These are phyloP conservation scores for Sinosuthora webbiana DNA, from an alignment of 2,113 vertebrate genomes.

Conservation along the genomic window DNA sequence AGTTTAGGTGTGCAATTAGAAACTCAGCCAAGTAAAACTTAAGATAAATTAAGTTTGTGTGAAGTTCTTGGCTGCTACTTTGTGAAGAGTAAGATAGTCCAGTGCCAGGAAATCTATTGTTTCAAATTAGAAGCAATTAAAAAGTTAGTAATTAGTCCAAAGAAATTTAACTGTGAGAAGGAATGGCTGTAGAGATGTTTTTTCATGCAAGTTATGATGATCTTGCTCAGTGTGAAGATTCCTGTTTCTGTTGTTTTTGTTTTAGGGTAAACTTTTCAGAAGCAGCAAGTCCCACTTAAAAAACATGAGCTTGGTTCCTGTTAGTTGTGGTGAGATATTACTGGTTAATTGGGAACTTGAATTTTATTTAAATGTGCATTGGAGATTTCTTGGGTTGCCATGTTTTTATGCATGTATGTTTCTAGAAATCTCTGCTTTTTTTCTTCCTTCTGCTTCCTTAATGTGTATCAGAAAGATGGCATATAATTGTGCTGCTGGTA, in stretches of 20 bases:
- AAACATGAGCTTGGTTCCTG: neutral
- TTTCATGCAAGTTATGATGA: neutral
- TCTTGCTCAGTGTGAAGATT: neutral
- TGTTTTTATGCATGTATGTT: neutral
- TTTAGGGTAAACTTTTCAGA: neutral
- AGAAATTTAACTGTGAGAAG: conserved; percentile 49
- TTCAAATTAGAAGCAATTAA: conserved; percentile 64
- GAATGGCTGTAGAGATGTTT: neutral
- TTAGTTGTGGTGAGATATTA: neutral
- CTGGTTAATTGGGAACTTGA: neutral
- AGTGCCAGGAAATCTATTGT: conserved; percentile 66
- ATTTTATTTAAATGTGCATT: neutral
- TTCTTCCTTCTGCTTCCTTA: neutral
- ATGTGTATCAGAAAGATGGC: neutral
- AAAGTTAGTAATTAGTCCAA: conserved; percentile 45
- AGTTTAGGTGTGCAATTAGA: conserved; percentile 55
- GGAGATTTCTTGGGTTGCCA: neutral
- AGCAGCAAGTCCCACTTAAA: neutral
- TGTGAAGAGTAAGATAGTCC: conserved; percentile 29
- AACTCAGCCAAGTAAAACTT: conserved; percentile 48
- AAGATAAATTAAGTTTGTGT: conserved; percentile 43
- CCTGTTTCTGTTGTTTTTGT: neutral
- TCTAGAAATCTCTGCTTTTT: neutral
- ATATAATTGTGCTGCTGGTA: neutral
- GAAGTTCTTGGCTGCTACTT: conserved; percentile 50